Evolutionary conservation across 2,113 vertebrate species (phyloP).

Genomic region (Colistium nudipinnis): DNA sequence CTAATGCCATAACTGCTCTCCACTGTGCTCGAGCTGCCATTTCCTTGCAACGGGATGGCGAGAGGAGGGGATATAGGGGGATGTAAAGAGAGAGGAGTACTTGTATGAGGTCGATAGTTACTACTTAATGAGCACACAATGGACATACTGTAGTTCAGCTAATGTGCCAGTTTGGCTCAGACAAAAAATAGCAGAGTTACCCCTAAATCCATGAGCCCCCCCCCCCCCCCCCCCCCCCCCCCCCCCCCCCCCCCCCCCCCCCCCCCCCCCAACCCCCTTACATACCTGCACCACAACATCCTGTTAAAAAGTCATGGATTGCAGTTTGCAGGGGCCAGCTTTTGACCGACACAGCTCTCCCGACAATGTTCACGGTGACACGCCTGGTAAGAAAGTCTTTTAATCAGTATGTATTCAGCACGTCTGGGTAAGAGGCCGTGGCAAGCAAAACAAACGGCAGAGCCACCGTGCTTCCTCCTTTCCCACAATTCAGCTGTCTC

Average conservation of each 20-base stretch:
- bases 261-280: too few species aligned
- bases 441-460: conserved; percentile 73
- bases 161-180: conserved; percentile 11
- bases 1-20: conserved; percentile 67
- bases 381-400: too few species aligned
- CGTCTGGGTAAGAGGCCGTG: conserved; percentile 32
- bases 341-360: neutral
- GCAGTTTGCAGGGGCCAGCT: conserved; percentile 18
- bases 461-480: conserved; percentile 58
- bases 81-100: conserved; percentile 39
- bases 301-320: conserved; percentile 7
- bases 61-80: conserved; percentile 24
- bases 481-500: conserved; percentile 75
- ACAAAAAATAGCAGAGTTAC: conserved; percentile 15
- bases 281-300: conserved; percentile 28
- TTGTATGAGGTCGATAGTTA: conserved; percentile 51
- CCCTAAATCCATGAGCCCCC: neutral
- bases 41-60: conserved; percentile 55
- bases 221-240: neutral
- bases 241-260: neutral
- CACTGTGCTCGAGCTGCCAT: conserved; percentile 52
- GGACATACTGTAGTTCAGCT: conserved; percentile 33
- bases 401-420: conserved; percentile 48
- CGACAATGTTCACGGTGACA: neutral
- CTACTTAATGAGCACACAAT: conserved; percentile 37